Evolutionary conservation across 2,113 vertebrate genomes (phyloP), one percentile per base, ranked within the genome.

Genomic region (Engraulis encrasicolus): DNA sequence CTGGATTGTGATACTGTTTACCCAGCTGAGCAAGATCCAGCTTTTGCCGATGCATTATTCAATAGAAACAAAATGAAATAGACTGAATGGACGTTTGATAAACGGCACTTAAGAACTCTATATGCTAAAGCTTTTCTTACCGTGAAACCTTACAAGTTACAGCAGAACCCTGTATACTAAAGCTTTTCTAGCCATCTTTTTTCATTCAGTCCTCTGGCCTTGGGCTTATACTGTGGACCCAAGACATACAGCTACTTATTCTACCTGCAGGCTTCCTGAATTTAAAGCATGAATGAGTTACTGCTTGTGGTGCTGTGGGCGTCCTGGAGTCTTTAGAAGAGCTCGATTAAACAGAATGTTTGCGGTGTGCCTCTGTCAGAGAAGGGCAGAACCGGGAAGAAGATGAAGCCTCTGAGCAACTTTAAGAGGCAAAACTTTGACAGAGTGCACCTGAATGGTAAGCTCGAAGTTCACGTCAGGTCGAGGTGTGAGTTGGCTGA

Each of bases 211-310:
- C n/a, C 58, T 14, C 23, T 1, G 27, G 27, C 58, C 11, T 66
- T 9, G 12, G 23, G n/a, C n/a, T 31, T 31, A 66, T 27, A 66
- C 2, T 9, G 27, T 2, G 27, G 31, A 23, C 58, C 23, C 52
- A 23, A 66, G 23, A 27, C n/a, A 66, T 66, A 27, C 58, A 66
- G 58, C 27, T 23, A 7, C 58, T 12, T n/a, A 27, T 11, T 66
- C 27, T 66, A 11, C 58, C n/a, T 66, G 2, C 58, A 27, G 23
- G 23, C 58, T 23, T 2, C 31, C n/a, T 14, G 11, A 66, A 66
- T 66, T 66, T 66, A 66, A 31, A 23, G 58, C n/a, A 66, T 66
- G 31, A 66, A 66, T 14, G n/a, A 66, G 58, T 66, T 31, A 66
- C 9, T 66, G 58, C 58, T 66, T 66, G 23, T 66, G 27, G 27